phyloP scores from a whole-genome alignment of 2,113 vertebrate species.

The Paedocypris sp. region DNA sequence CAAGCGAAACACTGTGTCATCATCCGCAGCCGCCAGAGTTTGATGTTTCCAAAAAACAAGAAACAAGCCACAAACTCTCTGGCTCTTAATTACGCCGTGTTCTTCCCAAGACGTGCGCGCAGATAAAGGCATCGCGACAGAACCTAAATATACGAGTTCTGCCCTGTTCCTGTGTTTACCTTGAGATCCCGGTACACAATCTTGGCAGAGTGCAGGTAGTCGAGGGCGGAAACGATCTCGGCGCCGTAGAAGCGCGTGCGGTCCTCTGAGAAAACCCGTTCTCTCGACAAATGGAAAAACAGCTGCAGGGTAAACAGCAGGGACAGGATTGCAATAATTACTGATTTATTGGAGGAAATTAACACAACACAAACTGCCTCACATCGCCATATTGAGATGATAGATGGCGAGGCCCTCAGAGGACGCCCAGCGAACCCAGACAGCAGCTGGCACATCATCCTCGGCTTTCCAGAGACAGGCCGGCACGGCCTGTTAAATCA shows the following conservation, averaged over 20 bases:
- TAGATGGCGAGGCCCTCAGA: conserved; percentile 85
- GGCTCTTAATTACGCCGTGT: conserved; percentile 46
- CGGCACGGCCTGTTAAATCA: conserved; percentile 79
- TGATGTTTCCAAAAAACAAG: conserved; percentile 34
- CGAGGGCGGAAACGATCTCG: conserved; percentile 93
- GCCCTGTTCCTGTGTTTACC: conserved; percentile 69
- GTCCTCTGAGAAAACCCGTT: conserved; percentile 98
- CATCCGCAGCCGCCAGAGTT: conserved; percentile 39
- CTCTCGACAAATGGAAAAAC: conserved; percentile 99
- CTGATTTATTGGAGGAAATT: conserved; percentile 99
- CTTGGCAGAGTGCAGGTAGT: conserved; percentile 98
- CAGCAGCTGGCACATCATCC: conserved; percentile 97
- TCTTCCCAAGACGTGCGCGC: conserved; percentile 24
- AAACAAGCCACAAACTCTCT: conserved; percentile 31
- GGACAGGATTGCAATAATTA: conserved; percentile 99
- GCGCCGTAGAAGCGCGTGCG: conserved; percentile 97
- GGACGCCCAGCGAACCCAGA: conserved; percentile 79
- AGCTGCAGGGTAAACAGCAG: conserved; percentile 97
- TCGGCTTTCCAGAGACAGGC: conserved; percentile 69
- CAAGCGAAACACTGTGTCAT: conserved; percentile 37
- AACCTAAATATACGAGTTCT: conserved; percentile 62
- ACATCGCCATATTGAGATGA: conserved; percentile 99
- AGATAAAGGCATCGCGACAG: conserved; percentile 21
- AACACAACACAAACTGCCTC: conserved; percentile 99
- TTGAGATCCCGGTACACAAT: conserved; percentile 98